Conservation (phyloP, 2,797 vertebrate species). For the Enteromius afrohamiltoni region DNA sequence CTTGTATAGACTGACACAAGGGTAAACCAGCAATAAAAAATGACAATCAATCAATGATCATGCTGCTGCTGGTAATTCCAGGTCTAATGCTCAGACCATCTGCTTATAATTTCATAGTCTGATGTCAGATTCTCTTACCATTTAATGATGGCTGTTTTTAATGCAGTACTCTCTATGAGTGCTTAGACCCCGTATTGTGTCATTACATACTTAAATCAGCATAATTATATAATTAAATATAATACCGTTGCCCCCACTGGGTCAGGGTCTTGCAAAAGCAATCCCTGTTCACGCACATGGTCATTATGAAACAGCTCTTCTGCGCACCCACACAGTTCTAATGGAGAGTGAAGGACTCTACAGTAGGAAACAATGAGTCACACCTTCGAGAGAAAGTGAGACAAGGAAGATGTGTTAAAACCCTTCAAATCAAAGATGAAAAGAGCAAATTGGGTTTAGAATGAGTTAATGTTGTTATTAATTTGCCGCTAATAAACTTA, state of each 20-base stretch:
- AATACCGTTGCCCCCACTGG: slow-evolving; percentile 71
- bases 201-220: slow-evolving; percentile 69
- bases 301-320: slow-evolving; percentile 55
- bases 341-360: slow-evolving; percentile 38
- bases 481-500: neutral
- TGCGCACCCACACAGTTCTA: slow-evolving; percentile 33
- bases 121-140: slow-evolving; percentile 21
- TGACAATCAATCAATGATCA: slow-evolving; percentile 2
- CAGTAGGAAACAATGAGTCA: slow-evolving; percentile 49
- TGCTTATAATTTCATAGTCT: slow-evolving; percentile 23
- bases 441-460: slow-evolving; percentile 11
- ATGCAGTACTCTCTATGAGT: slow-evolving; percentile 27
- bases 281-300: slow-evolving; percentile 14
- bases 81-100: neutral
- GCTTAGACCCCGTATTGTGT: slow-evolving; percentile 42
- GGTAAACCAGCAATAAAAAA: neutral
- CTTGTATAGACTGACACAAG: neutral
- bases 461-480: slow-evolving; percentile 1
- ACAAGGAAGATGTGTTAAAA: slow-evolving; percentile 20
- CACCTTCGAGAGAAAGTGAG: slow-evolving; percentile 16
- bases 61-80: slow-evolving; percentile 10
- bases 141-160: slow-evolving; percentile 40
- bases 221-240: slow-evolving; percentile 68
- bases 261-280: slow-evolving; percentile 58
- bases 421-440: slow-evolving; percentile 21